Evolutionary conservation across 2,113 vertebrate genomes (phyloP).

Genomic region (Eulemur rufifrons): DNA sequence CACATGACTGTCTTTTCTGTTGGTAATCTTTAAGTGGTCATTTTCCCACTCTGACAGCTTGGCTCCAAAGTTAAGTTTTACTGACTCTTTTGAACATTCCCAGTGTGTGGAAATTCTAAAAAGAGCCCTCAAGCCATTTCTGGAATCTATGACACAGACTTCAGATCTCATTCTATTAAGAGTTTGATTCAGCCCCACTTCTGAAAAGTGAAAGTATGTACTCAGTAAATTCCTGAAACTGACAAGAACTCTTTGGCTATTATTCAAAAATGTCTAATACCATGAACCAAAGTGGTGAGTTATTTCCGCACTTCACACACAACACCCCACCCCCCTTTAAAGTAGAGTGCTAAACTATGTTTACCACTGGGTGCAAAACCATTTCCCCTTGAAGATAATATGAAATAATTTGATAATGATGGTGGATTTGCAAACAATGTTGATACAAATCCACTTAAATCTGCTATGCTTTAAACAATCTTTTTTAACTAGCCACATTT

Average conservation of each 20-base stretch:
- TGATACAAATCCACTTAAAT: constrained; percentile 44
- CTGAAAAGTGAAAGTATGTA: constrained; percentile 70
- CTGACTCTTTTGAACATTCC: constrained; percentile 26
- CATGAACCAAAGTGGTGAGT: constrained; percentile 64
- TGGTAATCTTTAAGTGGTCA: not conserved
- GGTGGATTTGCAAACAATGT: not conserved
- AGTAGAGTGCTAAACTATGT: not conserved
- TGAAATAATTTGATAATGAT: constrained; percentile 51
- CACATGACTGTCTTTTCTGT: not conserved
- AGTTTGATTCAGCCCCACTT: constrained; percentile 71
- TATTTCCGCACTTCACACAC: constrained; percentile 43
- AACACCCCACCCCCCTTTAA: not conserved
- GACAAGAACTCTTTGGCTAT: constrained; percentile 76
- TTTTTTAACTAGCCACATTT: constrained; percentile 41
- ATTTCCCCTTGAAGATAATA: constrained; percentile 51
- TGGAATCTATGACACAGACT: constrained; percentile 34
- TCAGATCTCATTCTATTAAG: constrained; percentile 57
- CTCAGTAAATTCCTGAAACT: constrained; percentile 80
- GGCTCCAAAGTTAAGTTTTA: not conserved
- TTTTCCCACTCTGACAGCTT: not conserved
- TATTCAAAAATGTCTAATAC: constrained; percentile 75
- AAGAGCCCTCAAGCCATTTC: constrained; percentile 54
- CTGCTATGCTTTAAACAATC: constrained; percentile 25
- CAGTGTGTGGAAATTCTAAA: constrained; percentile 43
- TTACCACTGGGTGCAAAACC: constrained; percentile 28